Percentiles rank a stretch among this genome's conserved stretches.
phyloP scores from a whole-genome alignment of 2,113 vertebrate genomes.

The Pelmatolapia mariae region DNA sequence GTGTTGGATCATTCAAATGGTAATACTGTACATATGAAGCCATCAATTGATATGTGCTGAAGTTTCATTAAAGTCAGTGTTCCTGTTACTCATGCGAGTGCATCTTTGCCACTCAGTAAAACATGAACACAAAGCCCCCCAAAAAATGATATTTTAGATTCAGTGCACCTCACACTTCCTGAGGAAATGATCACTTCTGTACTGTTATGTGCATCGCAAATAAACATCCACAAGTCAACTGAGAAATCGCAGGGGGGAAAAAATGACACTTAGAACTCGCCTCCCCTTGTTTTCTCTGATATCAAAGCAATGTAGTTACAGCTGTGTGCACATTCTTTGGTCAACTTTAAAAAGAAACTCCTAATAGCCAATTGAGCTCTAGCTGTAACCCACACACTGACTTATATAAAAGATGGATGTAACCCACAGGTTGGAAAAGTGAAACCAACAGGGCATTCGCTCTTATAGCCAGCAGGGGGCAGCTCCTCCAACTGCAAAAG shows the following conservation, averaged over 20 bases:
- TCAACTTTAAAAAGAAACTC: neutral
- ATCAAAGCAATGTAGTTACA: neutral
- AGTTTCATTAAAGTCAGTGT: slow-evolving; percentile 57
- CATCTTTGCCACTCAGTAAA: neutral
- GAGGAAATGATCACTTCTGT: neutral
- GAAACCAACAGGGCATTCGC: neutral
- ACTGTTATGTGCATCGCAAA: neutral
- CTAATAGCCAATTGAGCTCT: neutral
- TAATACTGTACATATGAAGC: slow-evolving; percentile 54
- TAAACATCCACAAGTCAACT: neutral
- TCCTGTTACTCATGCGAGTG: slow-evolving; percentile 22
- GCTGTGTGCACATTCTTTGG: neutral
- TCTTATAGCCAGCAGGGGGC: neutral
- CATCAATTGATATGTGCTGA: slow-evolving; percentile 49
- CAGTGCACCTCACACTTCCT: neutral
- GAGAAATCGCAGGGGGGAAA: fast-evolving
- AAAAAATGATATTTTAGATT: neutral
- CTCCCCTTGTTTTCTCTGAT: neutral
- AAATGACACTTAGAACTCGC: neutral
- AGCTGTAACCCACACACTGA: neutral
- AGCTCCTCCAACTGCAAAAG: neutral
- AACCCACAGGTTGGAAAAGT: neutral
- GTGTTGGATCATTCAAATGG: slow-evolving; percentile 51
- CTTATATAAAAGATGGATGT: neutral
- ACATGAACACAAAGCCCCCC: neutral